Base-by-base conservation (phyloP, 1,140 invertebrate genomes). In the Heliconius nattereri region DNA sequence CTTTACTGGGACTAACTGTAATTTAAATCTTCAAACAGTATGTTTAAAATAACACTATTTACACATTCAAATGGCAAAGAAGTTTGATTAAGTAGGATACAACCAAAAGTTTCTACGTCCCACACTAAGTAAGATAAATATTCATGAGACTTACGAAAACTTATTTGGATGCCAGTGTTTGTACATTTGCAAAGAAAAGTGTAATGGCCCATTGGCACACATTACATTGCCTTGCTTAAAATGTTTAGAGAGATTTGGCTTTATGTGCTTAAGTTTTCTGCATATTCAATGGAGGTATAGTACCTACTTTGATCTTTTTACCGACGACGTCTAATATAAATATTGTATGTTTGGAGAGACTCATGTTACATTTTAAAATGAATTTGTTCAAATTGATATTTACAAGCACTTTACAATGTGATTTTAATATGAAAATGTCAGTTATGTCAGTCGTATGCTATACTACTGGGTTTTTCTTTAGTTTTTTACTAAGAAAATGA, bases 41-140 rank as follows among this genome's bases (percentile, higher is more conserved):
- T 66, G 60, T 29, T 66, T 66, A 66, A 66, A 66, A 29, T 66
- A 66, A 66, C 60, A 66, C 60, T 66, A 66, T 66, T 66, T 66
- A 66, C 60, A 29, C 60, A 66, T 66, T 66, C 60, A 66, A 66
- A 66, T 19, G 26, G 9, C 26, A 81, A 81, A 81, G 74, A 92
- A 92, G 89, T 92, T 92, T 91, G 89, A 92, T 92, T 89, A 91
- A 92, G 88, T 92, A 89, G 86, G 88, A 91, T 89, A 87, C 85
- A 85, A 88, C 89, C 86, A 87, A 87, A 90, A 92, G 89, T 92
- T 92, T 89, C 83, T 83, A 86, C 85, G 88, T 86, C 87, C 84
- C 85, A 84, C 80, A 85, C 87, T 86, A 88, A 76, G 37, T 72
- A 84, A 87, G 84, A 92, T 92, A 90, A 92, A 92, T 92, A 92